Evolutionary conservation across 1,140 invertebrate species (phyloP), one percentile per base, ranked within the genome.

Genomic region (Caenorhabditis inopinata): DNA sequence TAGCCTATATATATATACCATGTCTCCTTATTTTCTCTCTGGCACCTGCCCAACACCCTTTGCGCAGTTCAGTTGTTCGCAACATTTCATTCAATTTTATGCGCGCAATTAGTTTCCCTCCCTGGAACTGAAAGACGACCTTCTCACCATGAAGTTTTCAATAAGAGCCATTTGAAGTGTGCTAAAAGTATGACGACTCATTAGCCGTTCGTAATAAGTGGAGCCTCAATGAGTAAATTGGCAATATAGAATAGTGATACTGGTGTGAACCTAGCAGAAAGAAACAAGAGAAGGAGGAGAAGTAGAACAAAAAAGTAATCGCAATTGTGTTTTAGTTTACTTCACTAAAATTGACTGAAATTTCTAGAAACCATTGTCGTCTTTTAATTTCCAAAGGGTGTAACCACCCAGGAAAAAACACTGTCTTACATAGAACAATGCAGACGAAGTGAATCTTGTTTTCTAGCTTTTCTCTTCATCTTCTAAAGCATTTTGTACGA

Each of bases 31-130:
- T 12, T 23, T 38, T 76, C 25, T 49, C 47, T n/a, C 23, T 46
- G 27, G 29, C 74, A 35, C 45, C 74, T 49, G 45, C 46, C 45
- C 42, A 25, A 46, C 35, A 14, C 27, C 74, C 75, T 18, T 51
- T 49, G 45, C 46, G 75, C 14, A 51, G 35, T 76, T 49, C 75
- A 46, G 42, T 75, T 29, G 73, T 47, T 75, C 27, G 42, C 73
- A 46, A 47, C 48, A 51, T 32, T 47, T 29, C 18, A 11, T 38
- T 48, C 29, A 14, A 35, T 53, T 14, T 76, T 76, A 29, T 51
- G 1, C 46, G 47, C 47, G 45, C 75, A 49, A 48, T 49, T 51
- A 38, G 32, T 38, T 53, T 35, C 23, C 18, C 23, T 46, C n/a
- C 29, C 29, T n/a, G n/a, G 27, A 14, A 3, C 3, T 9, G 27